phyloP scores from a whole-genome alignment of 1,140 invertebrate genomes.

The Microplitis mediator region DNA sequence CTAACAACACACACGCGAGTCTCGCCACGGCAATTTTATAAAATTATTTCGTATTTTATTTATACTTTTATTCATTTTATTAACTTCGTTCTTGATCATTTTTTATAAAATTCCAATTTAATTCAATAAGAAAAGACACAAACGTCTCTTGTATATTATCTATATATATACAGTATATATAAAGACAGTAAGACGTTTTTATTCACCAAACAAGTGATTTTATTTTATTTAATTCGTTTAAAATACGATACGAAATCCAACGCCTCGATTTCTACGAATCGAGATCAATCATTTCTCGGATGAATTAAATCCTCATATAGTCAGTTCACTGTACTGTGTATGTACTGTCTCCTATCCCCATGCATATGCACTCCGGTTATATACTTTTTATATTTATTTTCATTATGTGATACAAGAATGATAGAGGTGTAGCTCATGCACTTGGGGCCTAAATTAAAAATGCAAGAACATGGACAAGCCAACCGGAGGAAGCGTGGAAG shows the following conservation, averaged over 20 bases:
- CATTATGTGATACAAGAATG: background rate
- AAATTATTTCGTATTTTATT: background rate
- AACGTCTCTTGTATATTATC: background rate
- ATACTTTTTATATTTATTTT: no score
- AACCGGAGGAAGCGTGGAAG: background rate
- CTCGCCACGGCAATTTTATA: constrained; percentile 37
- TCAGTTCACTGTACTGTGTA: background rate
- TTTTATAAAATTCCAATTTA: background rate
- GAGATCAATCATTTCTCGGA: constrained; percentile 4
- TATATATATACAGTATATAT: no score
- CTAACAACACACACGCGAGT: constrained; percentile 10
- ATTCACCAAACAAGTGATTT: background rate
- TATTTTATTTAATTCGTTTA: background rate
- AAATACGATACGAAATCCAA: constrained; percentile 3
- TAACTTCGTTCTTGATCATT: background rate
- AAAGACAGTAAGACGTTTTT: background rate
- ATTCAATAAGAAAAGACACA: background rate
- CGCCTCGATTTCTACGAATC: background rate
- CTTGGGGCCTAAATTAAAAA: constrained; percentile 10
- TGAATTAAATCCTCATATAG: background rate
- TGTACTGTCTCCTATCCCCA: background rate
- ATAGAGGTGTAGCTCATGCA: background rate
- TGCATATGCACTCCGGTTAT: background rate
- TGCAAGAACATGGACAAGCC: background rate
- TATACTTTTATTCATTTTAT: constrained; percentile 23